A percentile compares a stretch with the other conserved stretches of the same genome.
Evolutionary conservation across 2,113 vertebrate genomes (phyloP).

Genomic region (Symphodus melops): DNA sequence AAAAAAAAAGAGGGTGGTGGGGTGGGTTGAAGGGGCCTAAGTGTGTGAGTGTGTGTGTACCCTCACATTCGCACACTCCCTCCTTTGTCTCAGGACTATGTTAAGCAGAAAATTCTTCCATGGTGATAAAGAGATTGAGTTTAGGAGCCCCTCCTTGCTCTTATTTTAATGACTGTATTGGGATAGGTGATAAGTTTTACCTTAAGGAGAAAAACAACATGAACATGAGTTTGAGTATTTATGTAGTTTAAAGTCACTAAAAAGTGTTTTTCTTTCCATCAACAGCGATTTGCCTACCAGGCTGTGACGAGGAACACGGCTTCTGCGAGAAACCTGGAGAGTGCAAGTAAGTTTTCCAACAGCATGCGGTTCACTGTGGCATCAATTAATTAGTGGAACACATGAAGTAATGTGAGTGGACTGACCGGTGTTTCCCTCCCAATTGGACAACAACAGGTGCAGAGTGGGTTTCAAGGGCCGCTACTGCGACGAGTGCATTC

Average conservation of each 20-base stretch:
- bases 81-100: constrained; percentile 89
- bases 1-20: constrained; percentile 75
- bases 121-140: constrained; percentile 79
- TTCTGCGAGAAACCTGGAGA: constrained; percentile 96
- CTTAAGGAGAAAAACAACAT: neutral
- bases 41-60: constrained; percentile 57
- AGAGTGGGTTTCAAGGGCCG: constrained; percentile 97
- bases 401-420: constrained; percentile 56
- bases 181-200: constrained; percentile 30
- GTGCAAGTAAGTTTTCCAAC: constrained; percentile 92
- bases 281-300: constrained; percentile 94
- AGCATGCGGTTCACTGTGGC: neutral
- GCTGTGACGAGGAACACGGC: constrained; percentile 95
- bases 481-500: constrained; percentile 97
- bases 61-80: constrained; percentile 55
- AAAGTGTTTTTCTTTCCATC: neutral
- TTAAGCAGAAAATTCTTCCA: constrained; percentile 88
- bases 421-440: constrained; percentile 57
- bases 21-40: constrained; percentile 45
- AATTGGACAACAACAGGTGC: constrained; percentile 87
- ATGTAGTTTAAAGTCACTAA: too few species aligned
- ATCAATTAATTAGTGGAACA: constrained; percentile 38
- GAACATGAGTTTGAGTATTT: neutral
- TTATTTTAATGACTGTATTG: constrained; percentile 69
- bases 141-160: constrained; percentile 49